Base-by-base conservation (phyloP, 2,888 invertebrate genomes). In the Tetrapedia diversipes region DNA sequence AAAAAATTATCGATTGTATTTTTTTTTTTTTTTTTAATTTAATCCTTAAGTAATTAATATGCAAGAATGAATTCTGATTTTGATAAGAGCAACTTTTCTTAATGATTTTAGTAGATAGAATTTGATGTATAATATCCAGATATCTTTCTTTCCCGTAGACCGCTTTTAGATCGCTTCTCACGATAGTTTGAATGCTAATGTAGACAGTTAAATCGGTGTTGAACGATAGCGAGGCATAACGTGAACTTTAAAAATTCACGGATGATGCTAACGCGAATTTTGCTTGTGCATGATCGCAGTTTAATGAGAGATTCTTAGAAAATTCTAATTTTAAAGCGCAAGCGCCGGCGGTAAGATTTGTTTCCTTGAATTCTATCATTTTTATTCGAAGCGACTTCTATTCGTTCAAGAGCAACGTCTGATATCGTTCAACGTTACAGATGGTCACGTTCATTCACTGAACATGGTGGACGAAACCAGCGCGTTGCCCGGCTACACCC, bases 391-490 rank as follows among this genome's bases (percentile, higher is more conserved):
- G 14, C n/a, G 19, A 34, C 11, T 6, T 49, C 2, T 1, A 2
- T 4, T 11, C 4, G 4, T 2, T n/a, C 7, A 29, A 22, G 34
- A 3, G 7, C 6, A 1, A 8, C 6, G 8, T n/a, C 70, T 70
- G 63, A 68, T 39, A 39, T 47, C 54, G 37, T 59, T 66, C 49
- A 73, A 64, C 47, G 64, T 92, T 92, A 71, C 92, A 96, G 96
- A 96, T 92, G 96, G 96, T 8, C 95, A 96, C 84, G 94, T 98
- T 87, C 97, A 98, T 89, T 97, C 98, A 16, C 92, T 97, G 71
- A 96, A 96, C 76, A 95, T 96, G 75, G 93, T 95, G 39, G 97
- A 97, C 83, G 94, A 94, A 86, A 89, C 91, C 11, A 95, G 95
- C 68, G 95, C 97, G 89, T 92, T 97, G 43, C 94, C 96, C 34